Base-by-base conservation (phyloP, 2,888 invertebrate species). In the Volucella inflata region DNA sequence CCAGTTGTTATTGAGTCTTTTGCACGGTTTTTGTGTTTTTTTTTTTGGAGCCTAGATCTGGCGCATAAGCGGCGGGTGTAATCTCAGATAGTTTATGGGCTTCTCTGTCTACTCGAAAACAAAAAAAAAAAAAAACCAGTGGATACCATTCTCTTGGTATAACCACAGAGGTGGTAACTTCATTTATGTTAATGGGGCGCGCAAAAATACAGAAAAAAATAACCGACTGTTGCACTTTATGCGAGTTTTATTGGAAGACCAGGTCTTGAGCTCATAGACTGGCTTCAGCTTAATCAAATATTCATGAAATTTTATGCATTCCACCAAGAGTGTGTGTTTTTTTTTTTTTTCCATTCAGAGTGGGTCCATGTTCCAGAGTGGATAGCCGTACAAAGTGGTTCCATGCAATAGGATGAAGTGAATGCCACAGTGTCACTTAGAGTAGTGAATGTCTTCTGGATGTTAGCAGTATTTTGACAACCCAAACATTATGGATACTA, bases 251-350 rank as follows among this genome's bases (percentile, higher is more conserved):
- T 72, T 83, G 55, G 10, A 51, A 14, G 55, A 38, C 2, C n/a
- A 59, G 42, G 64, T 40, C 53, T 30, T 46, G 50, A 46, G 60
- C 14, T 14, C 21, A 40, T 42, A 36, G 50, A 75, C 57, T 38
- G 40, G 65, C 65, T 71, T 59, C 53, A 60, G 30, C 60, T 72
- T 83, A 77, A 83, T 83, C 83, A 83, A 83, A 83, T 83, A 83
- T 83, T 83, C 83, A 83, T 83, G 68, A 83, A 83, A 78, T 78
- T 74, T 68, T 74, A 78, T 74, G 78, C 78, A 78, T 83, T 78
- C 78, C 74, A 68, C 14, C n/a, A 30, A 38, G 44, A 11, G 55
- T 42, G 46, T 51, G 17, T 50, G 12, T 10, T 51, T 21, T 14
- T 10, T 44, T 17, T 42, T 11, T 30, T 44, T 17, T 42, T 11